A percentile compares a stretch with the other conserved stretches of the same genome.
These are phyloP conservation scores for Trissoscelio sp. DNA, from an alignment of 2,888 invertebrate genomes.

Conservation along the genomic window DNA sequence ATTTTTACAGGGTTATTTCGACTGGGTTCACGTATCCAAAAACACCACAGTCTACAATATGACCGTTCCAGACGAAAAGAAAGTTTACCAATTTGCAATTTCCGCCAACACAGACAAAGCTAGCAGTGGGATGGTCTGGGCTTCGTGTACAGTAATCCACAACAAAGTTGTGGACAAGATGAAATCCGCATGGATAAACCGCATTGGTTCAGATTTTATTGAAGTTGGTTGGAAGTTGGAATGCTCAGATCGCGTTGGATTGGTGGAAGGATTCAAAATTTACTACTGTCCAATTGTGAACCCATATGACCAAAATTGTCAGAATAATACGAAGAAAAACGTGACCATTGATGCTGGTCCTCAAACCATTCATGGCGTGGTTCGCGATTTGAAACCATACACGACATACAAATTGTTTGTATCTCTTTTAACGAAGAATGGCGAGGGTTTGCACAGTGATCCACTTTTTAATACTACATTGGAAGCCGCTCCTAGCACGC, in stretches of 20 bases:
- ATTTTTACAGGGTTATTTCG: constrained; percentile 87
- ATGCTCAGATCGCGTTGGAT: constrained; percentile 89
- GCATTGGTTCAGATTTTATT: constrained; percentile 85
- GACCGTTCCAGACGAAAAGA: constrained; percentile 85
- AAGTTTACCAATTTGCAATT: constrained; percentile 91
- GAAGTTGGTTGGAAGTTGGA: constrained; percentile 90
- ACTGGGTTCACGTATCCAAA: constrained; percentile 85
- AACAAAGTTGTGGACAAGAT: constrained; percentile 85
- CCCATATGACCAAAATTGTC: constrained; percentile 85
- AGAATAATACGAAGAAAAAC: constrained; percentile 82
- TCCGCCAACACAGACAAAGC: constrained; percentile 88
- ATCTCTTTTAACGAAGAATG: constrained; percentile 86
- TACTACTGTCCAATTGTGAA: constrained; percentile 89
- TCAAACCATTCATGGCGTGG: constrained; percentile 84
- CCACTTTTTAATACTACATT: constrained; percentile 87
- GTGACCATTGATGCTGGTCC: constrained; percentile 84
- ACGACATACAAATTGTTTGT: constrained; percentile 90
- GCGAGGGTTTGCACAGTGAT: constrained; percentile 86
- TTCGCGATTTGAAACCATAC: constrained; percentile 89
- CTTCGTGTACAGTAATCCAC: constrained; percentile 88
- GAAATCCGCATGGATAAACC: constrained; percentile 85
- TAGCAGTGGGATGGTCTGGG: constrained; percentile 95
- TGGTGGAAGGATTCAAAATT: constrained; percentile 89
- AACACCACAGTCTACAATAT: constrained; percentile 85
- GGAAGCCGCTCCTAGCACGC: constrained; percentile 88